A percentile compares a stretch with the other conserved stretches of the same genome.
phyloP scores from a whole-genome alignment of 2,113 vertebrate species.

The Corythornis cristatus region DNA sequence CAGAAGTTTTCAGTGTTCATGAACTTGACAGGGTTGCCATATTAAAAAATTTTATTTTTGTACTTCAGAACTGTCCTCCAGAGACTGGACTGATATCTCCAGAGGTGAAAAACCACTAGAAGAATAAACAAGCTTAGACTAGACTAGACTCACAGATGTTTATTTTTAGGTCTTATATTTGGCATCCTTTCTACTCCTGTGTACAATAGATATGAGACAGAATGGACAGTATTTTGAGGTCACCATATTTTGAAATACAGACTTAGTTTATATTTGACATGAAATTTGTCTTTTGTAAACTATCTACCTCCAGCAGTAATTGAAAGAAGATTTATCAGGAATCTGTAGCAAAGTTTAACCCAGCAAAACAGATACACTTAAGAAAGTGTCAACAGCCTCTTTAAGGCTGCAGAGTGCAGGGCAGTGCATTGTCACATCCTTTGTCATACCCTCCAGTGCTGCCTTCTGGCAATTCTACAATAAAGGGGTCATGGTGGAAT shows the following conservation, averaged over 20 bases:
- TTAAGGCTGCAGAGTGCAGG: neutral
- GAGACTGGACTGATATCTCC: neutral
- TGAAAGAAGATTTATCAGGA: neutral
- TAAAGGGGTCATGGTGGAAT: neutral
- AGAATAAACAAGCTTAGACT: neutral
- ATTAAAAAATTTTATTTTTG: neutral
- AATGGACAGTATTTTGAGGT: neutral
- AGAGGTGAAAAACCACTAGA: neutral
- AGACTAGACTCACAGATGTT: neutral
- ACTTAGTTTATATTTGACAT: neutral
- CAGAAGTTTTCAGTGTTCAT: neutral
- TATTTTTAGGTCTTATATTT: neutral
- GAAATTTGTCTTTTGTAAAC: neutral
- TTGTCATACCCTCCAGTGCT: neutral
- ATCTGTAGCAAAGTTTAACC: neutral
- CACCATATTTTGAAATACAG: neutral
- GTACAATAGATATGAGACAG: neutral
- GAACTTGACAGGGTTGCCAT: neutral
- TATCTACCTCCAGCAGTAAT: neutral
- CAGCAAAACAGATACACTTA: neutral
- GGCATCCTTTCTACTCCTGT: neutral
- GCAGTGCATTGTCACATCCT: neutral
- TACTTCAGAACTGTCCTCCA: neutral
- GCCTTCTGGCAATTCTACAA: neutral
- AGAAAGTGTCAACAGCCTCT: neutral